Conservation (phyloP, 2,113 vertebrate genomes). For the Peromyscus polionotus region DNA sequence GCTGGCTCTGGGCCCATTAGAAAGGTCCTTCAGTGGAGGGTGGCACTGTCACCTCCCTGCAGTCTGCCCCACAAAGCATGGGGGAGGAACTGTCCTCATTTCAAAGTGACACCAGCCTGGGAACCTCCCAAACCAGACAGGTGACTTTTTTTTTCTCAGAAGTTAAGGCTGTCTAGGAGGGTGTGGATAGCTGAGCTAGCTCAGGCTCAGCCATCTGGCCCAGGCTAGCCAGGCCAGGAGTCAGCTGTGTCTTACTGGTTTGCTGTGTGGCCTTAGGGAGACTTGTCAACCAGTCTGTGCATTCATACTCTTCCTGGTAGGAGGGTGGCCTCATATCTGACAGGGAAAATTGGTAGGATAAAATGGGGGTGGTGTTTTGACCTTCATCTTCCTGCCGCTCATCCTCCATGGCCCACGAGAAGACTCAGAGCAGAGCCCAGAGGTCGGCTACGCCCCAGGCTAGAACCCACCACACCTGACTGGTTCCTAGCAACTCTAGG, state of each 20-base stretch:
- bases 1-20: neutral
- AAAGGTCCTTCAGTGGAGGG: neutral
- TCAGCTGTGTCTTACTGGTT: neutral
- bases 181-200: neutral
- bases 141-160: conserved; percentile 56
- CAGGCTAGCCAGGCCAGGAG: neutral
- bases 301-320: neutral
- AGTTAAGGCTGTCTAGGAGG: neutral
- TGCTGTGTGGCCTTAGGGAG: neutral
- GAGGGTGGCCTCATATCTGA: neutral
- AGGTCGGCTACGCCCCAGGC: neutral
- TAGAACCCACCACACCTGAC: neutral
- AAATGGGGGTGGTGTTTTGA: neutral
- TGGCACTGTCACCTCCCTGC: conserved; percentile 23
- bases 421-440: neutral
- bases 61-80: conserved; percentile 9
- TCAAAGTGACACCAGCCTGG: neutral
- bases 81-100: neutral
- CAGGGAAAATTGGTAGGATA: neutral
- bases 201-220: neutral
- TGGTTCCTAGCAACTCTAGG: neutral
- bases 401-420: neutral
- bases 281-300: conserved; percentile 16
- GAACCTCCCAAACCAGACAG: conserved; percentile 75
- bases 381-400: neutral